These are phyloP conservation scores for Arrhopalites spinosus DNA, from an alignment of 2,888 invertebrate species.

Conservation along the genomic window DNA sequence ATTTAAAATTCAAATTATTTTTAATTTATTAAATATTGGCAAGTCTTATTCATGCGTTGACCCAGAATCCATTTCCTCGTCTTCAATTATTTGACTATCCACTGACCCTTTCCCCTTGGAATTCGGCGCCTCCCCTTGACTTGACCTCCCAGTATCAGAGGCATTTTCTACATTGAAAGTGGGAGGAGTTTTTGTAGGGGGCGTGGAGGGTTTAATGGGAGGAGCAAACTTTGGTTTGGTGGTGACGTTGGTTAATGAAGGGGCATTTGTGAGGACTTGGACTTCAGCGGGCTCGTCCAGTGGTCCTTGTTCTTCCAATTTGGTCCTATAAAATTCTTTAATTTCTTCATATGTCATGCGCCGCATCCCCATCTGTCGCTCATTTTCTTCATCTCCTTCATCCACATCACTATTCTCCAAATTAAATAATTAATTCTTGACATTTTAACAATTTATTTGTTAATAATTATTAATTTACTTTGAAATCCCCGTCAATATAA, in stretches of 20 bases:
- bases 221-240: conserved; percentile 29
- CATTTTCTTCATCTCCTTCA: conserved; percentile 36
- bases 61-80: too few species aligned
- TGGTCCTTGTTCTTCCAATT: conserved; percentile 8
- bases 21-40: too few species aligned
- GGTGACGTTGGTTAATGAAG: neutral
- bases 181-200: neutral
- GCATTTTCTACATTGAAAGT: too few species aligned
- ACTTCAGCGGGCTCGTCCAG: neutral
- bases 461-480: neutral
- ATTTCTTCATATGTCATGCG: conserved; percentile 39
- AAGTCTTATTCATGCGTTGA: too few species aligned
- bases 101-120: too few species aligned
- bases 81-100: too few species aligned
- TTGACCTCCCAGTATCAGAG: too few species aligned
- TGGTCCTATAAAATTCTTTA: conserved; percentile 13
- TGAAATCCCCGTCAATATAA: conserved; percentile 37
- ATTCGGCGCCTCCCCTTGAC: too few species aligned
- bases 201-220: neutral
- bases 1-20: too few species aligned
- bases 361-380: conserved; percentile 22
- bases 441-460: too few species aligned
- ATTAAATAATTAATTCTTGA: too few species aligned
- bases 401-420: neutral
- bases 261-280: neutral